A percentile compares a stretch with the other conserved stretches of the same genome.
Evolutionary conservation across 1,140 invertebrate genomes (phyloP).

Genomic region (Plectus sambesii): DNA sequence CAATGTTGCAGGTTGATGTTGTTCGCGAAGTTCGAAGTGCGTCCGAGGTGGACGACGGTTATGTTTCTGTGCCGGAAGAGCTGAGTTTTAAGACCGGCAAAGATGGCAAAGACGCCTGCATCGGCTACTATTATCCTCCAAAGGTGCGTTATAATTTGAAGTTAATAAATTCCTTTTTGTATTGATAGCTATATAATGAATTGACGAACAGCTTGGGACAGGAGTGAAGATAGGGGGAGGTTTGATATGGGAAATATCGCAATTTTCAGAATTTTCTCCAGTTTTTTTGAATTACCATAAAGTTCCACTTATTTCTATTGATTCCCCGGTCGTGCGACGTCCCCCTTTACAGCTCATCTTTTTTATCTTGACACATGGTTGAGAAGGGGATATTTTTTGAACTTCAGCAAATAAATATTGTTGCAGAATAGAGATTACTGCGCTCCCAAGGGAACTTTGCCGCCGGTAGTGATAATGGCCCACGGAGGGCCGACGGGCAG

Average conservation of each 20-base stretch:
- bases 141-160: no score
- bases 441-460: constrained; percentile 38
- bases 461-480: constrained; percentile 46
- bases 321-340: not conserved
- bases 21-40: constrained; percentile 19
- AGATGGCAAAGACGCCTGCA: constrained; percentile 28
- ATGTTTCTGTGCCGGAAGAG: constrained; percentile 43
- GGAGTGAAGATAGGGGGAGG: no score
- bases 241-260: no score
- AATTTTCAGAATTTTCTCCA: no score
- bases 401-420: no score
- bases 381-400: no score
- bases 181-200: no score
- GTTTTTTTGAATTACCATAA: constrained; percentile 2
- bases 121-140: constrained; percentile 46
- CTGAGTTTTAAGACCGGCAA: constrained; percentile 43
- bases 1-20: constrained; percentile 2
- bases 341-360: not conserved
- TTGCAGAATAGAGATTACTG: constrained; percentile 43
- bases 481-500: constrained; percentile 48
- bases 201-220: no score
- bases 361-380: no score
- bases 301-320: not conserved
- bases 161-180: no score
- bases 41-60: constrained; percentile 33